Evolutionary conservation across 2,113 vertebrate species (phyloP).

Genomic region (Oenanthe melanoleuca): DNA sequence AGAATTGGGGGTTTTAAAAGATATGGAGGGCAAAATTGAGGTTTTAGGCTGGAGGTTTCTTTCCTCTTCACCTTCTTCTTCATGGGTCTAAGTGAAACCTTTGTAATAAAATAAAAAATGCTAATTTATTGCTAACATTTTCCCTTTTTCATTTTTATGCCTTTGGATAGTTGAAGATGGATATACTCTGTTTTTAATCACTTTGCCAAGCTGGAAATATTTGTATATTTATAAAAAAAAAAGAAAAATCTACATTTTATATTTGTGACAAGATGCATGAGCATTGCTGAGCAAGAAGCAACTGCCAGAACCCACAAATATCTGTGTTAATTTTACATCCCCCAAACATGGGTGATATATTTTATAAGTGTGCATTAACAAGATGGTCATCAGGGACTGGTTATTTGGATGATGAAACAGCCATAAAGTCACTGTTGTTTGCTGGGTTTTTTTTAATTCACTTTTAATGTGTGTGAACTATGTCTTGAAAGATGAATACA

Average conservation of each 20-base stretch:
- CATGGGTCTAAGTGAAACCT: too few relatives aligned
- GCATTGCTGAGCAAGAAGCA: slow-evolving; percentile 1
- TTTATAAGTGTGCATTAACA: neutral
- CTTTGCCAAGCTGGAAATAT: slow-evolving; percentile 31
- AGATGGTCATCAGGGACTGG: neutral
- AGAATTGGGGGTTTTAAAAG: too few relatives aligned
- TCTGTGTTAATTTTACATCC: slow-evolving; percentile 8
- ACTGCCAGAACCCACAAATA: slow-evolving; percentile 40
- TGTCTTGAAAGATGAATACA: neutral
- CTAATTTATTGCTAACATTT: slow-evolving; percentile 19
- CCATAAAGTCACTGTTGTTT: neutral
- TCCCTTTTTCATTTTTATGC: slow-evolving; percentile 20
- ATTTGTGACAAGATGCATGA: slow-evolving; percentile 26
- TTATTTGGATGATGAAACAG: neutral
- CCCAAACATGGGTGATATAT: neutral
- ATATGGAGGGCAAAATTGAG: too few relatives aligned
- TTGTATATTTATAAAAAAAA: neutral
- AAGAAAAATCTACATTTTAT: slow-evolving; percentile 19
- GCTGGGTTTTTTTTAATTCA: neutral
- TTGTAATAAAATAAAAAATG: too few relatives aligned
- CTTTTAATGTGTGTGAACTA: neutral
- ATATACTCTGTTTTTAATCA: slow-evolving; percentile 29
- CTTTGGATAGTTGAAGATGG: neutral
- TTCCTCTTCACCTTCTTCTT: too few relatives aligned
- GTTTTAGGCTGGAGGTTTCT: too few relatives aligned